Evolutionary conservation across 1,140 invertebrate species (phyloP), one percentile per base, ranked within the genome.

Genomic region (Saccostrea echinata): DNA sequence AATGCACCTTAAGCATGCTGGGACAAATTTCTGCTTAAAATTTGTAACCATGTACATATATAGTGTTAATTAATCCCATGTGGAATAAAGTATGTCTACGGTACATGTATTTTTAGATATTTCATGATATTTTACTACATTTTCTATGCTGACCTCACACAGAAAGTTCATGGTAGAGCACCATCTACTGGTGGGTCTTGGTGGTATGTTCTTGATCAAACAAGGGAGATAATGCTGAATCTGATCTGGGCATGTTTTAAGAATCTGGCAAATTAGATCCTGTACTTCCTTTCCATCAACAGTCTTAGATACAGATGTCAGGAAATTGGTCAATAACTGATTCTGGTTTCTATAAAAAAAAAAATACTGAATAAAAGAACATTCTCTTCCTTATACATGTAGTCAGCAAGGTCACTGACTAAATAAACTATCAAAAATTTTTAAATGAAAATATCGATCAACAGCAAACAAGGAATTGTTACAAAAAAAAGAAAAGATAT

Each of bases 201-300:
- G 89, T 52, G 96, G 95, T 89, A 97, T 95, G 92, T 95, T 96
- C 55, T 96, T 94, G 90, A 96, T 96, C 3, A 96, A 92, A 51
- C 95, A 94, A 85, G 57, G 94, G 71, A 97, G 96, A 8, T 97
- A 95, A 55, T 96, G 95, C 94, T 96, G 96, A 16, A 97, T 96
- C 80, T 97, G 95, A 93, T 97, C 97, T 1, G 97, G 97, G 94
- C 97, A 97, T 52, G 96, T 96, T 57, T 93, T 93, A 83, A 97
- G 93, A 68, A 97, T 96, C 92, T 96, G 95, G 8, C 97, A 92
- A 24, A 97, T 94, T n/a, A 97, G 94, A 84, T 97, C 95, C 81
- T 95, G 94, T 81, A 96, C 96, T 91, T 96, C 95, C 21, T 96
- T 95, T 94, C 97, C 95, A 89, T 97, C 96, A 96, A 96, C 97